Conservation (phyloP, 1,140 invertebrate species). For the Caenorhabditis inopinata region DNA sequence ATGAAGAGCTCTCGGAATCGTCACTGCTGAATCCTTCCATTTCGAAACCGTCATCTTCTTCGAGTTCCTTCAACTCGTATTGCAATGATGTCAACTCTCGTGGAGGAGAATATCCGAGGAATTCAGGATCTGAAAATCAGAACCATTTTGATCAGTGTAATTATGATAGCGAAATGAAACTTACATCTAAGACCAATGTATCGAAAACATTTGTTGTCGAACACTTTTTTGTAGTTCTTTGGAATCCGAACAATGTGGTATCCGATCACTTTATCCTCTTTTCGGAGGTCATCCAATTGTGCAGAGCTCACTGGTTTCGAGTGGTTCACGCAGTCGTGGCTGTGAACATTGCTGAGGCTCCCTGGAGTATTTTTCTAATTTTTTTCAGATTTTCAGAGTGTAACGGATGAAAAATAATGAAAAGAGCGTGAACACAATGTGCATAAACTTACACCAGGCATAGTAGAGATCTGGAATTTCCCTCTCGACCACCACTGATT, state of each 20-base stretch:
- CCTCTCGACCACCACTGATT: background rate
- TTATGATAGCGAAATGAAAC: background rate
- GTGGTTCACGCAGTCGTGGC: background rate
- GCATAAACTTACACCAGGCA: slow-evolving; percentile 5
- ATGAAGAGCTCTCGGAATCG: background rate
- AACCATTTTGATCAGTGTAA: too few species aligned
- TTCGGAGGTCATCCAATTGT: background rate
- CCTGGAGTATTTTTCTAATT: background rate
- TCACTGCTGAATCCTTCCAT: too few species aligned
- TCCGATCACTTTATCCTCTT: background rate
- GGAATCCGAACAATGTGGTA: slow-evolving; percentile 11
- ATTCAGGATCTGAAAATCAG: background rate
- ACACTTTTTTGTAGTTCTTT: slow-evolving; percentile 25
- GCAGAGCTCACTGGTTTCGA: background rate
- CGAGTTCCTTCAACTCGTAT: slow-evolving; percentile 1
- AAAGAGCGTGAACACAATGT: too few species aligned
- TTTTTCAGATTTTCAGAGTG: too few species aligned
- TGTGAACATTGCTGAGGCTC: background rate
- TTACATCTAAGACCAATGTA: slow-evolving; percentile 11
- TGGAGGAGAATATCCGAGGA: background rate
- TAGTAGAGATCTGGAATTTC: slow-evolving; percentile 17
- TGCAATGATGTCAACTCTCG: background rate
- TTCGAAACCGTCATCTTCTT: background rate
- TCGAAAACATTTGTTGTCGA: background rate
- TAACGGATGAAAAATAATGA: too few species aligned